These are phyloP conservation scores for Metacarcinus magister DNA, from an alignment of 2,888 invertebrate species.

Conservation along the genomic window DNA sequence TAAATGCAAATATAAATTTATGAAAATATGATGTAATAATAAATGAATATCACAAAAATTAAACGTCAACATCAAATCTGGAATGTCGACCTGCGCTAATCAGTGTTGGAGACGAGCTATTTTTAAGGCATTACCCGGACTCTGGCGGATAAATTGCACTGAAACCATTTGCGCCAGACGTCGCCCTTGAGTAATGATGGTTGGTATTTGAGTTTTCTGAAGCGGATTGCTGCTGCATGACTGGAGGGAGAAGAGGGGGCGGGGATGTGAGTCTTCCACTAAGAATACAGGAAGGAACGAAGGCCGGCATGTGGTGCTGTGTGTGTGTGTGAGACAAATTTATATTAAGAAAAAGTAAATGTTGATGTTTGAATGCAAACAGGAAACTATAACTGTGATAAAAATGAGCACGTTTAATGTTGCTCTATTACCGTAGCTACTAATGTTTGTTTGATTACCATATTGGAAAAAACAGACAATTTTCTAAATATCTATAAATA, in stretches of 20 bases:
- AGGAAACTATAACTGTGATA: background rate
- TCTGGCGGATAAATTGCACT: background rate
- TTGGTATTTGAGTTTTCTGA: background rate
- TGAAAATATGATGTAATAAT: background rate
- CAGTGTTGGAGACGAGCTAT: background rate
- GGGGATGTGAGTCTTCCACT: background rate
- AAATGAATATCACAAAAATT: background rate
- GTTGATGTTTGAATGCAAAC: background rate
- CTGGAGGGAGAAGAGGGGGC: background rate
- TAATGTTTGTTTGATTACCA: background rate
- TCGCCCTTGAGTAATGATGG: background rate
- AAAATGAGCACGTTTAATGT: background rate
- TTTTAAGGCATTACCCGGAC: background rate
- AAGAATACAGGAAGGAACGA: background rate
- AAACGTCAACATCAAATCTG: background rate
- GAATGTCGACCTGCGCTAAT: background rate
- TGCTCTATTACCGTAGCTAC: background rate
- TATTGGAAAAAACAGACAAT: background rate
- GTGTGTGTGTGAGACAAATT: background rate
- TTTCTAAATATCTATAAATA: no score
- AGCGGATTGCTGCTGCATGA: background rate
- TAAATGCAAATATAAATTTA: background rate
- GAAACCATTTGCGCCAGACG: constrained; percentile 3
- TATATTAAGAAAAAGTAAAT: background rate
- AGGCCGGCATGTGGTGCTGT: background rate